Base-by-base conservation (phyloP, 2,113 vertebrate genomes). In the Empidonax alnorum region DNA sequence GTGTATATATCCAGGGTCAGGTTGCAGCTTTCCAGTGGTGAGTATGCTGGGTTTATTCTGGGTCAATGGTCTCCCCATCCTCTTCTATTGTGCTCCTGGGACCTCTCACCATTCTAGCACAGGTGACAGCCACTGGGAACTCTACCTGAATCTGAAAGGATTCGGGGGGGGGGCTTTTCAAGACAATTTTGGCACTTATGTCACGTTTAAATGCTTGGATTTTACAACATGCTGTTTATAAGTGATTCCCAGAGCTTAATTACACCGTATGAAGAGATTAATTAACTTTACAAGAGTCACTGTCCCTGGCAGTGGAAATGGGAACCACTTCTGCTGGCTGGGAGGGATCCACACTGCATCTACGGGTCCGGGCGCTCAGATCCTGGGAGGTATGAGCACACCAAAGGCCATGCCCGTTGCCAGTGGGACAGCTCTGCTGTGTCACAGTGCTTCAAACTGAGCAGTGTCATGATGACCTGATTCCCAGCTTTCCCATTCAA, bases 381-480 rank as follows among this genome's bases (percentile, higher is more conserved):
- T 72, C 52, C 53, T 22, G 0, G 37, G 83, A 49, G 55, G 28
- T 69, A 62, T 1, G 14, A 59, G 33, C 41, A 18, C 0, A 0
- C 44, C 71, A 27, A 55, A 69, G 75, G 71, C 82, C 79, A 62
- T 39, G 18, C 27, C 39, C 25, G 12, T n/a, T 58, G 88, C 68
- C 72, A 80, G 31, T 0, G 3, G 73, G 61, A 49, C 2, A 0
- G 56, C 47, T 87, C 65, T 25, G 61, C 82, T 61, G 56, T 84
- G 80, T 85, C 90, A 79, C 62, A 76, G 74, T 12, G 2, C 92
- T 87, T 90, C 87, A n/a, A 8, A 33, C 42, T 44, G 39, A 75
- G 83, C 50, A 3, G 76, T 87, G 94, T 95, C 74, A 0, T 9
- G 23, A 28, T 93, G 92, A 96, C 96, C 96, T 87, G n/a, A 20